Base-by-base conservation (phyloP, 2,797 vertebrate genomes). In the Bucorvus abyssinicus region DNA sequence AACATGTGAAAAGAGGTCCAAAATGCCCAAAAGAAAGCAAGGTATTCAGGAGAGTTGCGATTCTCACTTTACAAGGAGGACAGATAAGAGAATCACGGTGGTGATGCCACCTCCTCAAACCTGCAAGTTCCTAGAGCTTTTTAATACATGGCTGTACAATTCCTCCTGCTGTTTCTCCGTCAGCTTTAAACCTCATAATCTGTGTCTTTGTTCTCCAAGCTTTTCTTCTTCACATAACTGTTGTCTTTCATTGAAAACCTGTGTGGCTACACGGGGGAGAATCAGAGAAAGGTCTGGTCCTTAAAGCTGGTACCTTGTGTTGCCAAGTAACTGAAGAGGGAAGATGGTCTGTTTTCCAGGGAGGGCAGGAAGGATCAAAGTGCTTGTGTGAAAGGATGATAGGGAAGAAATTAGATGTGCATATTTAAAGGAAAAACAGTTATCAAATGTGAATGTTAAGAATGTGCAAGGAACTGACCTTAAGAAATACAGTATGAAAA, bases 401-500 rank as follows among this genome's bases (percentile, higher is more conserved):
- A 63, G 23, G 55, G 55, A 38, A 84, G 38, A 77, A 75, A 91
- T 68, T 42, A 67, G 9, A 75, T 71, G 21, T 68, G 10, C 13
- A 6, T 30, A 23, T 78, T 71, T 79, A 77, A 91, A 85, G 20
- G 15, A 83, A 76, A 93, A 83, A 4, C 8, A 52, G 11, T 68
- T 77, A 49, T 20, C 12, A 57, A 63, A 79, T 55, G 4, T 32
- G 4, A 80, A 56, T 49, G 8, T 14, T 77, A 78, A 78, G 15
- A 75, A 79, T 5, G 7, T 34, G 24, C 17, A 64, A 68, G 30
- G 56, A 82, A 32, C 14, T 59, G n/a, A 69, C 30, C 15, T 63
- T 24, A 56, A 65, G n/a, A 77, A 71, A 47, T 12, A 16, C 0
- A 26, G 21, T 12, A 57, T 0, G 0, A 53, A 80, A 83, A 7